These are phyloP conservation scores for Coenobita brevimanus DNA, from an alignment of 1,140 invertebrate genomes.

Conservation along the genomic window DNA sequence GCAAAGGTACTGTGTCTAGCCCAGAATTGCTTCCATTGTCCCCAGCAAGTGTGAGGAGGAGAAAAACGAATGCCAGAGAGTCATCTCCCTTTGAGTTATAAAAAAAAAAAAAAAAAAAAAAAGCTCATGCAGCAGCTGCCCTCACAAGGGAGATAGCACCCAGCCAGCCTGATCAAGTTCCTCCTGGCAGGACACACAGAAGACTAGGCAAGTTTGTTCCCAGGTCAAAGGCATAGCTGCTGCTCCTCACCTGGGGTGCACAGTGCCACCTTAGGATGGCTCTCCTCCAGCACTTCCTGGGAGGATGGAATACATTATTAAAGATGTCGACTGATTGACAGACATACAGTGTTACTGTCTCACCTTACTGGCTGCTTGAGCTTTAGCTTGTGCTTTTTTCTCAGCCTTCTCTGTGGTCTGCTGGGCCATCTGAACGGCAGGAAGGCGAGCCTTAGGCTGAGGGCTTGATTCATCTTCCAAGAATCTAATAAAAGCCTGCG, in stretches of 20 bases:
- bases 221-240: not conserved
- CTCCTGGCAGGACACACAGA: too few relatives aligned
- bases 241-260: not conserved
- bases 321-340: not conserved
- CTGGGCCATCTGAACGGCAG: conserved; percentile 52
- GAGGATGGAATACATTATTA: not conserved
- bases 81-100: too few relatives aligned
- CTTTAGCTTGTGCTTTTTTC: conserved; percentile 52
- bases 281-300: not conserved
- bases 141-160: too few relatives aligned
- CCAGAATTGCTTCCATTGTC: too few relatives aligned
- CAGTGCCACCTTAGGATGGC: too few relatives aligned
- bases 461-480: conserved; percentile 84
- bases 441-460: conserved; percentile 41
- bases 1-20: too few relatives aligned
- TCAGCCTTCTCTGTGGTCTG: conserved; percentile 49
- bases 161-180: too few relatives aligned
- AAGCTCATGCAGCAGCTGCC: too few relatives aligned
- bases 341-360: not conserved
- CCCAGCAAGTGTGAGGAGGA: too few relatives aligned
- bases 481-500: conserved; percentile 92
- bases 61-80: too few relatives aligned
- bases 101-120: too few relatives aligned
- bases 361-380: conserved; percentile 42
- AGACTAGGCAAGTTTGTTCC: not conserved